A percentile compares a stretch with the other conserved stretches of the same genome.
These are phyloP conservation scores for Hyalella azteca DNA, from an alignment of 2,888 invertebrate genomes.

Conservation along the genomic window DNA sequence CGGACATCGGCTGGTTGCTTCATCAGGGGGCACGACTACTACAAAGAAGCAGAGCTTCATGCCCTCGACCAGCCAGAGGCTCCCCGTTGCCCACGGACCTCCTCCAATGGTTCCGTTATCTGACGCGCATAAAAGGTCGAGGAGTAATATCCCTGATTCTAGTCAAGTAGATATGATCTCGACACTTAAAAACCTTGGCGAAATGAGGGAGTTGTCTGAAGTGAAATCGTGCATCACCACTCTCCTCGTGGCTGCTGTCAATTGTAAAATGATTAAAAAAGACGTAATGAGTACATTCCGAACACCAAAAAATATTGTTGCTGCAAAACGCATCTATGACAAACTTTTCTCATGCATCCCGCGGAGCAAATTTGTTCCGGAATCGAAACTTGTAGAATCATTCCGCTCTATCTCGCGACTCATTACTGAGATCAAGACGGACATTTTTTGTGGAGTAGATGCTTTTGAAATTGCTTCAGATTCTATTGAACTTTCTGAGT, in stretches of 20 bases:
- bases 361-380: neutral
- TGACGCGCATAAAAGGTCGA: too few species aligned
- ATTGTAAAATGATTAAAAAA: neutral
- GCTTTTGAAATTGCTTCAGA: conserved; percentile 5
- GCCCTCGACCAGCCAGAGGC: too few species aligned
- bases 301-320: neutral
- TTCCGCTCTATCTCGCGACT: neutral
- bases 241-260: neutral
- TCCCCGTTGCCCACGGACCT: too few species aligned
- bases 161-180: too few species aligned
- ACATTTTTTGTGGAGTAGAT: conserved; percentile 14
- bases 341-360: neutral
- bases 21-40: too few species aligned
- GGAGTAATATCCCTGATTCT: too few species aligned
- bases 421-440: neutral
- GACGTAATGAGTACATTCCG: neutral
- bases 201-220: neutral
- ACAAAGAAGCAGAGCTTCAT: too few species aligned
- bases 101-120: too few species aligned
- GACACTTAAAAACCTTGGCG: neutral
- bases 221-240: neutral
- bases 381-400: neutral
- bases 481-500: neutral
- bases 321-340: neutral
- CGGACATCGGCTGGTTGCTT: too few species aligned